Evolutionary conservation across 1,140 invertebrate genomes (phyloP).

Genomic region (Micrasema minimum): DNA sequence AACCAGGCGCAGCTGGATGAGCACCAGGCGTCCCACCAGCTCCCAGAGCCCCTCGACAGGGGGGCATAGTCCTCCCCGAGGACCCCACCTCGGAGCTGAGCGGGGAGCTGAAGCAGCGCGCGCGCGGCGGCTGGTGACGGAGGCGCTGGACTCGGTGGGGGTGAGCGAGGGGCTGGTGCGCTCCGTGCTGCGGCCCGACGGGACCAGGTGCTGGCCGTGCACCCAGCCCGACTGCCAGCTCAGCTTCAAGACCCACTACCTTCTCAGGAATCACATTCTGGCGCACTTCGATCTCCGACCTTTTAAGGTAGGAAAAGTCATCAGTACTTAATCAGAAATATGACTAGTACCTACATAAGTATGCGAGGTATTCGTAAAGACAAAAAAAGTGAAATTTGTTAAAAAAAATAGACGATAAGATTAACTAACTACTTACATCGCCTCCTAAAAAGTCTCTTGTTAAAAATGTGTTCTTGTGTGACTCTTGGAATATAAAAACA

Average conservation of each 20-base stretch:
- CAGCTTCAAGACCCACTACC: slow-evolving; percentile 46
- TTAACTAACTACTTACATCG: too few species aligned
- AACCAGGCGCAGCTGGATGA: slow-evolving; percentile 38
- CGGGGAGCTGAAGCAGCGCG: slow-evolving; percentile 1
- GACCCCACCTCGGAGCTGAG: neutral
- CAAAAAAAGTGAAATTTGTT: too few species aligned
- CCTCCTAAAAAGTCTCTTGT: too few species aligned
- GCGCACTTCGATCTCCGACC: slow-evolving; percentile 50
- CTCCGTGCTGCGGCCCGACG: slow-evolving; percentile 36
- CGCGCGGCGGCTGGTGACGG: slow-evolving; percentile 37
- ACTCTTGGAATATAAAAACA: too few species aligned
- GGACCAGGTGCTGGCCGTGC: slow-evolving; percentile 41
- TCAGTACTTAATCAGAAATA: too few species aligned
- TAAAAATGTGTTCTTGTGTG: too few species aligned
- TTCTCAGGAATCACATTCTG: slow-evolving; percentile 48
- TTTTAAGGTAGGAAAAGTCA: slow-evolving; percentile 47
- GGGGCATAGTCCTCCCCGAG: neutral
- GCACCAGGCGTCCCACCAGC: slow-evolving; percentile 25
- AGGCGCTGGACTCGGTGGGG: slow-evolving; percentile 45
- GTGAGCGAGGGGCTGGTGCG: slow-evolving; percentile 42
- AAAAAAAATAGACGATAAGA: too few species aligned
- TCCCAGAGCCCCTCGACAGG: slow-evolving; percentile 3
- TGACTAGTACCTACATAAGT: too few species aligned
- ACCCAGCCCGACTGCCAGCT: slow-evolving; percentile 38
- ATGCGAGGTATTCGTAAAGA: too few species aligned